Evolutionary conservation across 2,888 invertebrate species (phyloP), one percentile per base, ranked within the genome.

Genomic region (Ypsolopha scabrella): DNA sequence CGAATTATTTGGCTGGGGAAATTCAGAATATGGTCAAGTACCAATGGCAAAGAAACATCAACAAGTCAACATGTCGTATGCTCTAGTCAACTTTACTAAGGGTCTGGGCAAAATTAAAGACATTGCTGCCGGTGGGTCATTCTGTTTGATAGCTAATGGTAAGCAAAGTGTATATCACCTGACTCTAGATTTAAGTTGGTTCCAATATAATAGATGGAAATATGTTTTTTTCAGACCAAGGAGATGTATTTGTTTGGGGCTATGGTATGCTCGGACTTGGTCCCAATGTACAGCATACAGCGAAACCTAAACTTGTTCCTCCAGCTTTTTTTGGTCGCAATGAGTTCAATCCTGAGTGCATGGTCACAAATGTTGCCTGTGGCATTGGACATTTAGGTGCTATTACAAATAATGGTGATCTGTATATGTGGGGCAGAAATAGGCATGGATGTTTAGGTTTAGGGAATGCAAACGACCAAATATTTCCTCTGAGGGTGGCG

Each of bases 1-100:
- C 4, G 94, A 97, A 63, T 88, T 97, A 1, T 98, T 97, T 79
- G 98, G 97, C 0, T 99, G 98, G 98, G 98, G 99, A 7, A 98
- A 97, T 74, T 93, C 94, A 0, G 98, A 99, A 78, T 98, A 97
- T 67, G 91, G 92, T 0, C 98, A 98, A 73, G 82, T 99, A 39
- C 85, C 89, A 34, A 76, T 87, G 62, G 65, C 72, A 53, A 59
- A 73, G 7, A 57, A 79, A 8, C 76, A 79, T 46, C 93, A 92
- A 61, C 96, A 96, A 77, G 85, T 96, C 6, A 91, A 91, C 65
- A 87, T 87, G 60, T 93, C 97, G 0, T 90, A 89, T 41, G 86
- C 90, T 14, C 67, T 95, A 13, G 58, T 75, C 2, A 79, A 87
- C 41, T 79, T 91, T 48, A 89, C 92, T 0, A 85, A 89, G 50